phyloP scores from a whole-genome alignment of 2,888 invertebrate species.

The Tenthredo mesomela region DNA sequence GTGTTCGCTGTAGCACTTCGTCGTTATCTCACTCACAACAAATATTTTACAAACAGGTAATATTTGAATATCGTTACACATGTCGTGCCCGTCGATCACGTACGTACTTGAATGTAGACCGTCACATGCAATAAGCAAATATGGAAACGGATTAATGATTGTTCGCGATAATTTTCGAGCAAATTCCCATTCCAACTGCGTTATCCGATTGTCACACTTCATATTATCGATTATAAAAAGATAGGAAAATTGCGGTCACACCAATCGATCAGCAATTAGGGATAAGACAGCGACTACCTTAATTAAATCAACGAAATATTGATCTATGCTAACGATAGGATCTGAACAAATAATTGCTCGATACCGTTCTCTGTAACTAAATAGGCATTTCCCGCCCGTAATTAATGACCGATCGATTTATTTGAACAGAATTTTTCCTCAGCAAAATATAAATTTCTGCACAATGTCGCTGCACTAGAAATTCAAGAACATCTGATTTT shows the following conservation, averaged over 20 bases:
- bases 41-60: conserved; percentile 25
- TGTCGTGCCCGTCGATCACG: conserved; percentile 35
- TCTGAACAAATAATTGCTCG: too few species aligned
- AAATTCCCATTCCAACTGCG: neutral
- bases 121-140: conserved; percentile 19
- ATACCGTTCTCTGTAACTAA: neutral
- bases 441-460: neutral
- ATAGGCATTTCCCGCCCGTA: too few species aligned
- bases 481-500: neutral
- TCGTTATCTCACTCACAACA: conserved; percentile 29
- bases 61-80: conserved; percentile 36
- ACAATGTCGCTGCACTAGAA: neutral
- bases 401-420: too few species aligned
- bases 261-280: neutral
- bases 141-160: conserved; percentile 26
- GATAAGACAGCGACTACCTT: neutral
- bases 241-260: neutral
- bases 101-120: conserved; percentile 5
- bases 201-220: neutral
- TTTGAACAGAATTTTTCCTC: too few species aligned
- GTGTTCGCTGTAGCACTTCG: conserved; percentile 13
- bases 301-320: too few species aligned
- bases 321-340: too few species aligned
- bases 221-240: neutral
- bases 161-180: conserved; percentile 7